Evolutionary conservation across 2,888 invertebrate genomes (phyloP), one percentile per base, ranked within the genome.

Genomic region (Calameuta filiformis): DNA sequence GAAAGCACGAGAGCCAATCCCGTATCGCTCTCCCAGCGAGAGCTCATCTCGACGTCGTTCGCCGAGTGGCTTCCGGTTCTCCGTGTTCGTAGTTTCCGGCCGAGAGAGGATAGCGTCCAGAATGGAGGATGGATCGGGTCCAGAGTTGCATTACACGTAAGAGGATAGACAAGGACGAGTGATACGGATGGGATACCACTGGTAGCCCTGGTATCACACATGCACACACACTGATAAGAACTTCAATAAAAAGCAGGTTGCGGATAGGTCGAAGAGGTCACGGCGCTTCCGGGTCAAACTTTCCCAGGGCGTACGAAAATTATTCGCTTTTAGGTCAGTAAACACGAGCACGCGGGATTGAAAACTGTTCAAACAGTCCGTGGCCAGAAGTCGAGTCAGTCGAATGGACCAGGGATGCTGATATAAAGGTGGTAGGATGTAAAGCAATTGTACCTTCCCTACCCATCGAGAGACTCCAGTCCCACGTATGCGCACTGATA

Each of bases 251-350:
- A 23, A 56, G 2, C 6, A 23, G 40, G 40, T 15, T 56, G 6
- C 15, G 6, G 9, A 56, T 23, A 6, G 40, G 40, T 23, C 40
- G 23, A 23, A 6, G 40, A 9, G 40, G 40, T 56, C 40, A 9
- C 23, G 40, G 40, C 9, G 23, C 40, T 56, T 23, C 23, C 40
- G 40, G 40, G 69, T 30, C 69, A 76, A 76, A 76, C 56, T 76
- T 76, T 69, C 76, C 40, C 40, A 56, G 76, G 34, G 35, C 69
- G 3, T 76, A 40, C 75, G 78, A 83, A 56, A 79, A 84, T 85
- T 79, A 83, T 83, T 81, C 79, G 81, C 76, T 85, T 84, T 82
- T 73, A 80, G 81, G 77, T 83, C 79, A 77, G 79, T 76, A 80
- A 83, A 79, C 79, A 77, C 73, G 75, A 33, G 69, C 69, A 35